A percentile compares a stretch with the other conserved stretches of the same genome.
Evolutionary conservation across 2,888 invertebrate genomes (phyloP).

Genomic region (Trichopoda pennipes): DNA sequence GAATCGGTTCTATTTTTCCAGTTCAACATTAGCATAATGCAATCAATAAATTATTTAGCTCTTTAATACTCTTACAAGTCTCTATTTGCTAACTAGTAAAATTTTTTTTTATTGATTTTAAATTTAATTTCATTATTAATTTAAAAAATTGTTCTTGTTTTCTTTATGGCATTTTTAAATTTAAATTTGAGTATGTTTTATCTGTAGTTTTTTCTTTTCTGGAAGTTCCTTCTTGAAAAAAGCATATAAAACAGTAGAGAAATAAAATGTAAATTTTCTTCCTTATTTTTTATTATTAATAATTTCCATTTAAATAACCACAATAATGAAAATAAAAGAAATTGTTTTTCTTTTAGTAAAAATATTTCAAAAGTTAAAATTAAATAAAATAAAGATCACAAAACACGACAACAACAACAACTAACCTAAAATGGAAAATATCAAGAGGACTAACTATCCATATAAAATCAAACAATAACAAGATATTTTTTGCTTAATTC

Average conservation of each 20-base stretch:
- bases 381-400: constrained; percentile 40
- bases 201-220: background rate
- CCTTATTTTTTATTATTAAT: constrained; percentile 36
- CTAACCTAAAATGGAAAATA: constrained; percentile 24
- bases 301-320: constrained; percentile 25
- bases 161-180: background rate
- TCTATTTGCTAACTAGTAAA: too few species aligned
- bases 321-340: background rate
- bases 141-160: too few species aligned
- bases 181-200: background rate
- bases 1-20: too few species aligned
- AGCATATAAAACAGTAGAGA: background rate
- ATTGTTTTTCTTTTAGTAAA: background rate
- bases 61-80: too few species aligned
- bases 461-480: constrained; percentile 55
- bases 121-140: too few species aligned
- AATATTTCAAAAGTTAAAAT: constrained; percentile 32
- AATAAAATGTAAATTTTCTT: constrained; percentile 39
- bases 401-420: constrained; percentile 35
- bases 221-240: background rate
- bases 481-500: constrained; percentile 26
- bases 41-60: too few species aligned
- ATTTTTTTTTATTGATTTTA: too few species aligned
- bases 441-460: constrained; percentile 46
- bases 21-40: too few species aligned